Conservation (phyloP, 1,140 invertebrate species). For the Drosophila yakuba region DNA sequence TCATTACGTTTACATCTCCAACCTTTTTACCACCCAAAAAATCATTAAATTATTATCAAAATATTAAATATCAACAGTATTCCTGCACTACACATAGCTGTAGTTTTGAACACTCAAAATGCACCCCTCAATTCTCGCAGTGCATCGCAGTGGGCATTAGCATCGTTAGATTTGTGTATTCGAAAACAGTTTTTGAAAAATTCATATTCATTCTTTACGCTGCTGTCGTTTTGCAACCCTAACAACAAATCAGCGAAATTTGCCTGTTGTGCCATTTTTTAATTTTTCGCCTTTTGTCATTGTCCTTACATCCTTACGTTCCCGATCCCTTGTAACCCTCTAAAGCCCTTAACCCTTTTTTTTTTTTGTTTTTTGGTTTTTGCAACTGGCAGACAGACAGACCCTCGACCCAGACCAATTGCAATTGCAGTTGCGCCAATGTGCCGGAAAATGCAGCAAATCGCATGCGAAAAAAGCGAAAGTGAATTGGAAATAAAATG, state of each 20-base stretch:
- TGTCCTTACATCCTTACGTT: constrained; percentile 4
- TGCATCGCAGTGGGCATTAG: constrained; percentile 32
- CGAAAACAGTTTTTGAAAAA: constrained; percentile 19
- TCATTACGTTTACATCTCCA: no score
- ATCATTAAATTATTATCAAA: no score
- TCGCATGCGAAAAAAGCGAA: not conserved
- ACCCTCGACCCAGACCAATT: constrained; percentile 12
- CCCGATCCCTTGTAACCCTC: constrained; percentile 43
- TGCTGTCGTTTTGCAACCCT: constrained; percentile 34
- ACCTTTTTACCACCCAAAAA: no score
- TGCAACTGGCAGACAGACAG: not conserved
- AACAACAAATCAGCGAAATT: constrained; percentile 27
- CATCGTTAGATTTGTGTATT: constrained; percentile 48
- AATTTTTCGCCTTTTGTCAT: constrained; percentile 44
- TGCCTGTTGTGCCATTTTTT: constrained; percentile 47
- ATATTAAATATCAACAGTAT: no score
- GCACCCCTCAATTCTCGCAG: not conserved
- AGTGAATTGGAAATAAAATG: constrained; percentile 2
- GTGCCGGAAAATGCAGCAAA: constrained; percentile 49
- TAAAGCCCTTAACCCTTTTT: constrained; percentile 75
- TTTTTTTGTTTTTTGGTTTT: not conserved
- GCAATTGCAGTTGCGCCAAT: constrained; percentile 50
- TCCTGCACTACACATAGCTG: no score
- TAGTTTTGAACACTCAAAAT: no score
- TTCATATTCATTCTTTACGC: constrained; percentile 19